Conservation (phyloP, 2,797 vertebrate species). For the Xenentodon cancila region DNA sequence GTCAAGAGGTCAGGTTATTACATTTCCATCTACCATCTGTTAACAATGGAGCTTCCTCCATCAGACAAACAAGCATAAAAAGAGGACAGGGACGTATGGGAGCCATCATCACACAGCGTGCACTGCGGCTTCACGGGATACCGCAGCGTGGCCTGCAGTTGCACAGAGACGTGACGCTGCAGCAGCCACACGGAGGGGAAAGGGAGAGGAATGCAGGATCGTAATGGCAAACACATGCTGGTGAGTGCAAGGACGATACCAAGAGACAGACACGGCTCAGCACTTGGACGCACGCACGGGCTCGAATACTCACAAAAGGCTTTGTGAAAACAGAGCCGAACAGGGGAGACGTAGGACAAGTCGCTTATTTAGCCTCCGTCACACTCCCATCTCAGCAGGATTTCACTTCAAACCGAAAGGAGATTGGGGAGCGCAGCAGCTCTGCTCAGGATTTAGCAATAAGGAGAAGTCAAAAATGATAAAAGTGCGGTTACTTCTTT, state of each 20-base stretch:
- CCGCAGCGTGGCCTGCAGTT: constrained; percentile 44
- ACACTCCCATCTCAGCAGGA: constrained; percentile 53
- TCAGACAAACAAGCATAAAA: constrained; percentile 49
- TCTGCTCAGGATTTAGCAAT: constrained; percentile 58
- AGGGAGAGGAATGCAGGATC: constrained; percentile 55
- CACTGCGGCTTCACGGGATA: constrained; percentile 59
- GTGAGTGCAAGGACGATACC: constrained; percentile 65
- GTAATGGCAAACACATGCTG: constrained; percentile 77
- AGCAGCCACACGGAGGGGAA: constrained; percentile 36
- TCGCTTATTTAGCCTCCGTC: constrained; percentile 61
- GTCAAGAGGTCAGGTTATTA: constrained; percentile 76
- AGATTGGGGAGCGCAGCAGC: constrained; percentile 18
- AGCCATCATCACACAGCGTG: constrained; percentile 28
- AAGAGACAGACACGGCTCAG: constrained; percentile 57
- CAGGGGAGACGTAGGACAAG: constrained; percentile 60
- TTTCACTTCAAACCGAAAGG: constrained; percentile 34
- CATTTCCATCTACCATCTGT: constrained; percentile 81
- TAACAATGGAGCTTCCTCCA: constrained; percentile 67
- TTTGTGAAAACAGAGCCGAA: constrained; percentile 73
- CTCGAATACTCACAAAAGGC: constrained; percentile 45
- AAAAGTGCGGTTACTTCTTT: constrained; percentile 56
- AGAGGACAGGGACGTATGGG: constrained; percentile 16
- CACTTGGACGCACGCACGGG: constrained; percentile 33
- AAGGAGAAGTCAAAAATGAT: constrained; percentile 68
- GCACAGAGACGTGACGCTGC: constrained; percentile 59